These are phyloP conservation scores for Acrobasis repandana DNA, from an alignment of 2,888 invertebrate genomes.

Conservation along the genomic window DNA sequence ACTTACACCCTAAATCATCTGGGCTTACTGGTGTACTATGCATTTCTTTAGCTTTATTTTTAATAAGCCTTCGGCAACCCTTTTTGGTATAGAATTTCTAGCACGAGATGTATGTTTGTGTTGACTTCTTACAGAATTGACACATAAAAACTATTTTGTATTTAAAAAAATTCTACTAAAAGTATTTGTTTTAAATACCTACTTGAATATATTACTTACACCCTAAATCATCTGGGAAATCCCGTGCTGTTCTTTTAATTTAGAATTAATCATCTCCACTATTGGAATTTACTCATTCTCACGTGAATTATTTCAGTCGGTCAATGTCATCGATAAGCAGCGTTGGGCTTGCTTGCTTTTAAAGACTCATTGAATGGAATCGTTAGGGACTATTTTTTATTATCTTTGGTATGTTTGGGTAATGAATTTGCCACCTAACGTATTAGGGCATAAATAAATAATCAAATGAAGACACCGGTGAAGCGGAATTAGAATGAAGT, in stretches of 20 bases:
- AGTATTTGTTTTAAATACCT: too few species aligned
- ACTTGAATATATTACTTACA: too few species aligned
- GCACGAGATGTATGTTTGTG: too few species aligned
- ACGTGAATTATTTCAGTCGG: constrained; percentile 64
- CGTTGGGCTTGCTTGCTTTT: neutral
- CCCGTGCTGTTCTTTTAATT: constrained; percentile 39
- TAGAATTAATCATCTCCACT: constrained; percentile 44
- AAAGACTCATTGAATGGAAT: neutral
- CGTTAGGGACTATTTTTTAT: neutral
- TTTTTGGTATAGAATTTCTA: too few species aligned
- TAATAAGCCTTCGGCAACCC: too few species aligned
- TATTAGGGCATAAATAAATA: constrained; percentile 47
- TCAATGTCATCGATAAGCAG: constrained; percentile 63
- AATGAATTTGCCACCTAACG: constrained; percentile 31
- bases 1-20: neutral
- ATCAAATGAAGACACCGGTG: constrained; percentile 64
- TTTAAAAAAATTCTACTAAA: too few species aligned
- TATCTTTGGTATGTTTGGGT: constrained; percentile 17
- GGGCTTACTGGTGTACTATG: too few species aligned
- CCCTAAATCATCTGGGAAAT: constrained; percentile 36
- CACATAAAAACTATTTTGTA: too few species aligned
- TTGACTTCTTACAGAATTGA: too few species aligned
- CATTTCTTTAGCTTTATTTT: too few species aligned
- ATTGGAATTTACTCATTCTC: constrained; percentile 47
- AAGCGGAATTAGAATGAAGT: constrained; percentile 83